These are phyloP conservation scores for Cephus spinipes DNA, from an alignment of 2,888 invertebrate species.

Conservation along the genomic window DNA sequence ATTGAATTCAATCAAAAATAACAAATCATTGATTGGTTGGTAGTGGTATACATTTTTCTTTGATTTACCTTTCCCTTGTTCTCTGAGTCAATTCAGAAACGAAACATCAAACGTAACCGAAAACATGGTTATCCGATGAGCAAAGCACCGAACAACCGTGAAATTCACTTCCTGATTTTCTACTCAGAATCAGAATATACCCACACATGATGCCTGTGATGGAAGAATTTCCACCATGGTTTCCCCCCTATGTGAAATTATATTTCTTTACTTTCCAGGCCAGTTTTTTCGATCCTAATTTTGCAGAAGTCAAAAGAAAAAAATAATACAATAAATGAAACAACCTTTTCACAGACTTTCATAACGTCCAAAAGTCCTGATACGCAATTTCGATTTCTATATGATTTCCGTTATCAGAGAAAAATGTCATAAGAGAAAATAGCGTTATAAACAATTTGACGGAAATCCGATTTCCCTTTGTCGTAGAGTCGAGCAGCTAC, in stretches of 20 bases:
- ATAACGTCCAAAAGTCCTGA: not conserved
- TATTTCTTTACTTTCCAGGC: not conserved
- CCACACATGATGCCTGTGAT: not conserved
- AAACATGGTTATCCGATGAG: not conserved
- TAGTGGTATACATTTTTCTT: not conserved
- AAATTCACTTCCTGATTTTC: not conserved
- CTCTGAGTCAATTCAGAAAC: not conserved
- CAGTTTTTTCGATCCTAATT: not conserved
- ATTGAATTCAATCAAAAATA: not conserved
- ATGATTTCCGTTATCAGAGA: not conserved
- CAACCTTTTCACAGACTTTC: not conserved
- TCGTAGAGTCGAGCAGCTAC: conserved; percentile 31
- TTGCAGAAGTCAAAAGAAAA: not conserved
- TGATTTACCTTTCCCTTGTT: not conserved
- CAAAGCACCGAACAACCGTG: not conserved
- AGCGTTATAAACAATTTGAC: not conserved
- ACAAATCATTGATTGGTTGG: not conserved
- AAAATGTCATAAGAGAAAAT: not conserved
- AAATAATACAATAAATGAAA: not conserved
- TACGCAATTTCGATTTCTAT: not conserved
- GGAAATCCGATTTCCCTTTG: conserved; percentile 27
- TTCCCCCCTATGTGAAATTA: not conserved
- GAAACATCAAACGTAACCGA: not conserved
- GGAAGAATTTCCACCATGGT: not conserved
- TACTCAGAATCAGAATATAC: not conserved